Conservation (phyloP, 1,140 invertebrate genomes). For the Saccostrea cuccullata region DNA sequence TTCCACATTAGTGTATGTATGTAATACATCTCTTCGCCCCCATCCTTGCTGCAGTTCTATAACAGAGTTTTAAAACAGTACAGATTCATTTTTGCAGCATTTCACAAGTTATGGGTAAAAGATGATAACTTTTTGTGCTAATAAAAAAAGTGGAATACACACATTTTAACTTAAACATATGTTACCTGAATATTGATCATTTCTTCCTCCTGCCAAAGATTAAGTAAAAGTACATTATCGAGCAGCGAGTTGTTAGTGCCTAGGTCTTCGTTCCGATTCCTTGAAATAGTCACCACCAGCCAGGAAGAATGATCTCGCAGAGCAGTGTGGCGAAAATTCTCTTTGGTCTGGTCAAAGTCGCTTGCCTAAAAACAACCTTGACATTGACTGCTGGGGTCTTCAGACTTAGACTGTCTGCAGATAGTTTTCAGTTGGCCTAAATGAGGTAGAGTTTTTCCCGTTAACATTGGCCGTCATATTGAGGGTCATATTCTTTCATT, state of each 20-base stretch:
- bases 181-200: too few relatives aligned
- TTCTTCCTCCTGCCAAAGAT: not conserved
- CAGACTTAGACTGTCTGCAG: too few relatives aligned
- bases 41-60: not conserved
- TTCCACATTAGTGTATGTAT: slow-evolving; percentile 39
- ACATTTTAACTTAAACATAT: too few relatives aligned
- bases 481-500: too few relatives aligned
- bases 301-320: slow-evolving; percentile 10
- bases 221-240: slow-evolving; percentile 1
- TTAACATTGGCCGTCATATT: too few relatives aligned
- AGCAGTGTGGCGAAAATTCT: slow-evolving; percentile 1
- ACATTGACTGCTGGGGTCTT: too few relatives aligned
- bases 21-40: not conserved
- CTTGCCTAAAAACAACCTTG: not conserved
- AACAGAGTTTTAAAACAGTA: not conserved
- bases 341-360: not conserved
- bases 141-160: too few relatives aligned
- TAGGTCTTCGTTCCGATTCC: not conserved
- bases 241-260: not conserved
- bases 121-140: too few relatives aligned
- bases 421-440: too few relatives aligned
- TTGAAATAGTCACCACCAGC: not conserved
- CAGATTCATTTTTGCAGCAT: too few relatives aligned
- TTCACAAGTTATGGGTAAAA: too few relatives aligned
- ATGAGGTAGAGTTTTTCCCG: too few relatives aligned